Evolutionary conservation across 1,140 invertebrate species (phyloP).

Genomic region (Thaumetopoea pityocampa): DNA sequence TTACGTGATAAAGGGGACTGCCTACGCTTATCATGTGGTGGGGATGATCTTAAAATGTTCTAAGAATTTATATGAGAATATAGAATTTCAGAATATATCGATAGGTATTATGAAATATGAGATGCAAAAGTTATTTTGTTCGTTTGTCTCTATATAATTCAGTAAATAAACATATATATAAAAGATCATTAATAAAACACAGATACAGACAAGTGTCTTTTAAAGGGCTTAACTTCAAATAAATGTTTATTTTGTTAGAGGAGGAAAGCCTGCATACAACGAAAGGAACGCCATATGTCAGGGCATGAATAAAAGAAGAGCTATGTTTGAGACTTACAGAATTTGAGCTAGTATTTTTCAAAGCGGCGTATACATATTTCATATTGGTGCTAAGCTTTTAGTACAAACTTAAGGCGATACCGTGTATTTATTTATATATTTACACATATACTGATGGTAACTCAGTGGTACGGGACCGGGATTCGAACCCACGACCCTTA

Average conservation of each 20-base stretch:
- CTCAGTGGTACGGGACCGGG: no score
- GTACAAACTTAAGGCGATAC: conserved; percentile 24
- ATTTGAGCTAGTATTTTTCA: conserved; percentile 61
- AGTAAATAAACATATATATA: no score
- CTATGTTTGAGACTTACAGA: conserved; percentile 69
- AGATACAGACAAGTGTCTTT: conserved; percentile 45
- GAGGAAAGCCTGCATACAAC: conserved; percentile 68
- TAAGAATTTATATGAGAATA: conserved; percentile 43
- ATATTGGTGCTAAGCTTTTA: conserved; percentile 29
- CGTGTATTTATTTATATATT: conserved; percentile 7
- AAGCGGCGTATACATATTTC: conserved; percentile 42
- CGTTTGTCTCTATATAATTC: no score
- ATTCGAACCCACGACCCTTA: no score
- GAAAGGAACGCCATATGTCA: conserved; percentile 64
- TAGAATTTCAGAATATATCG: conserved; percentile 13
- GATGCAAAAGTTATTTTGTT: no score
- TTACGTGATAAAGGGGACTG: conserved; percentile 67
- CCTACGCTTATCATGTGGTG: conserved; percentile 56
- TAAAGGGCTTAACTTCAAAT: conserved; percentile 65
- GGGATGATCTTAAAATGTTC: conserved; percentile 70
- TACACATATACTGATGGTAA: conserved; percentile 5
- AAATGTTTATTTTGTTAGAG: conserved; percentile 72
- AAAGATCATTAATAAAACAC: conserved; percentile 68
- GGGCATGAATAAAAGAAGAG: conserved; percentile 71
- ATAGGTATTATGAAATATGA: conserved; percentile 9